Percentiles rank a stretch among this genome's conserved stretches.
Conservation (phyloP, 2,797 vertebrate genomes). For the Lutjanus argentimaculatus region DNA sequence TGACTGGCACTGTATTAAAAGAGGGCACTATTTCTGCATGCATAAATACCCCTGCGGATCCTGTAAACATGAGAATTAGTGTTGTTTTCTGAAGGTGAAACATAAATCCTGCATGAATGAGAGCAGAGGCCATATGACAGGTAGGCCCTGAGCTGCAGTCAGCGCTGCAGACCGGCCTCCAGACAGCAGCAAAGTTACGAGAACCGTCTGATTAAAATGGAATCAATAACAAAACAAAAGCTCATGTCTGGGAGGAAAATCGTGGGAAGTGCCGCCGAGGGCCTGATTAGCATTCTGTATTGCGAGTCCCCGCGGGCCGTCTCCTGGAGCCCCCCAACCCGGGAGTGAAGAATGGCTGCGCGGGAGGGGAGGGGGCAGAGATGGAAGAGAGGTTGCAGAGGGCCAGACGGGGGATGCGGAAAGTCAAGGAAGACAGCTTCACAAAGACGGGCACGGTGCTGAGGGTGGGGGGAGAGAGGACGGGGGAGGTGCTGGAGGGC, state of each 20-base stretch:
- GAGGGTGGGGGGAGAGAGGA: constrained; percentile 18
- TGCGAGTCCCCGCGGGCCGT: constrained; percentile 75
- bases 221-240: constrained; percentile 85
- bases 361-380: constrained; percentile 59
- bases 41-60: background rate
- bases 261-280: constrained; percentile 82
- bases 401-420: constrained; percentile 81
- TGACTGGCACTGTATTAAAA: constrained; percentile 5
- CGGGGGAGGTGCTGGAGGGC: constrained; percentile 32
- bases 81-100: constrained; percentile 12
- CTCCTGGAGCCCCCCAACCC: constrained; percentile 73
- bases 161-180: constrained; percentile 59
- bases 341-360: constrained; percentile 76
- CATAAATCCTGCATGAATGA: constrained; percentile 50
- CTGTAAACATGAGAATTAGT: constrained; percentile 43
- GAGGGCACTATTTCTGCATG: background rate
- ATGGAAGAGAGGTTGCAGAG: constrained; percentile 72
- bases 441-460: constrained; percentile 79
- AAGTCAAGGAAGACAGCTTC: constrained; percentile 84
- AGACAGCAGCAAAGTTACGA: constrained; percentile 80
- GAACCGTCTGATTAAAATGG: constrained; percentile 78
- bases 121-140: constrained; percentile 61
- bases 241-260: constrained; percentile 81
- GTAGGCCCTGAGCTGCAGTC: constrained; percentile 58
- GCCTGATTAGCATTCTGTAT: constrained; percentile 85